Conservation (phyloP, 2,797 vertebrate genomes). For the Acropternis orthonyx region DNA sequence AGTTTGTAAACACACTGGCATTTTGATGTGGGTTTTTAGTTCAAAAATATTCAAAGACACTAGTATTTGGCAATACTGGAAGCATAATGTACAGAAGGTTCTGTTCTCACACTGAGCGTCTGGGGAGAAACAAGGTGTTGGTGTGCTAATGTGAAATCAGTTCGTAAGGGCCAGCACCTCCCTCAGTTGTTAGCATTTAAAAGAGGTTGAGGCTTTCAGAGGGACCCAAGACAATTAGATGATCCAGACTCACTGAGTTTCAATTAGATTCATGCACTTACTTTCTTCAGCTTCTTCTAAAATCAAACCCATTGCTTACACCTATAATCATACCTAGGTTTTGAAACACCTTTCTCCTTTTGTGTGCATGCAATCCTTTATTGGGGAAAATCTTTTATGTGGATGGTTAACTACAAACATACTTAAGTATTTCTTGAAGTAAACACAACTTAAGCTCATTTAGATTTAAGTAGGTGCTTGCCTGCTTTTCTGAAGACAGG, state of each 20-base stretch:
- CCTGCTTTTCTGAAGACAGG: slow-evolving; percentile 24
- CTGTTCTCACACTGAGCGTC: not conserved
- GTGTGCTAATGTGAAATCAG: not conserved
- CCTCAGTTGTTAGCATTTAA: slow-evolving; percentile 11
- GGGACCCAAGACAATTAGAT: not conserved
- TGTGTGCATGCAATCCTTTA: not conserved
- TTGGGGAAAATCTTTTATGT: not conserved
- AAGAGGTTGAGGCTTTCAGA: slow-evolving; percentile 8
- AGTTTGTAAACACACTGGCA: not conserved
- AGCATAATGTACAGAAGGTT: not conserved
- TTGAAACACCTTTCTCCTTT: not conserved
- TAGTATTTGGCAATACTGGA: not conserved
- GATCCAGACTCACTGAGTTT: slow-evolving; percentile 1
- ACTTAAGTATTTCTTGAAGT: slow-evolving; percentile 43
- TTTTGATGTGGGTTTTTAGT: not conserved
- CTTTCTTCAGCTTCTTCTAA: slow-evolving; percentile 2
- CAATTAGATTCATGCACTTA: not conserved
- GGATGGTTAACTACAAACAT: slow-evolving; percentile 11
- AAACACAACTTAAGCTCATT: slow-evolving; percentile 40
- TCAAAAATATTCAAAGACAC: not conserved
- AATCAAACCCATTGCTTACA: not conserved
- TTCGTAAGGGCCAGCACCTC: not conserved
- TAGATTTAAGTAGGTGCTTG: slow-evolving; percentile 20
- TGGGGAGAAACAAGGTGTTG: not conserved
- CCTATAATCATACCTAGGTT: slow-evolving; percentile 21